Base-by-base conservation (phyloP, 2,113 vertebrate genomes). In the Steatornis caripensis region DNA sequence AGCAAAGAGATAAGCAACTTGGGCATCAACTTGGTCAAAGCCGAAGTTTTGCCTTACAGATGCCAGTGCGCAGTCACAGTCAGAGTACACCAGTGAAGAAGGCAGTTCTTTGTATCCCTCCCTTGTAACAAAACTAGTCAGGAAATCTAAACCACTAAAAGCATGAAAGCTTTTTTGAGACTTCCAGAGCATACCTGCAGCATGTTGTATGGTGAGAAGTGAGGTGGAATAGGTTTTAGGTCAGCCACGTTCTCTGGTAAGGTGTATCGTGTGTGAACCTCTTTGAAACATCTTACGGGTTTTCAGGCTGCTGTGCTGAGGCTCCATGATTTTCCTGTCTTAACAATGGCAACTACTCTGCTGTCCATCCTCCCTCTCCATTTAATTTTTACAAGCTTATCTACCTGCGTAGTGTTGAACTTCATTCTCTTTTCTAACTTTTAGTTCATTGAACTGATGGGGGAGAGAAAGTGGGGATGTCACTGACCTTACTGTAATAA, bases 251-350 rank as follows among this genome's bases (percentile, higher is more conserved):
- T 69, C 12, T 79, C 46, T 82, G 13, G 12, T 70, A 41, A 45
- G 0, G 0, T 51, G 13, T 21, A 26, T 34, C 1, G 1, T n/a
- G 16, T 23, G 22, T 78, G 58, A 89, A 32, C 13, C 9, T 64
- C 71, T 61, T 51, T 2, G 8, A 55, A 84, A 84, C 61, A 18
- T 43, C 26, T 29, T 58, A 3, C 0, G 4, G 34, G 11, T 64
- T 72, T 89, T 76, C 49, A 69, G 45, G 68, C 18, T 41, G 2
- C 24, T 68, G 43, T 68, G 6, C 53, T 69, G 58, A 60, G n/a
- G 23, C 62, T 72, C 32, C 8, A 3, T 39, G 19, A 17, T 72
- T 76, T 93, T 90, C 34, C 34, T 72, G 27, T 23, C 26, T 60
- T 75, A 45, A 14, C 29, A 51, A 12, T 64, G 27, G 8, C n/a